Percentiles rank a stretch among this genome's conserved stretches.
phyloP scores from a whole-genome alignment of 2,797 vertebrate genomes.

The Sebastes oblongus region DNA sequence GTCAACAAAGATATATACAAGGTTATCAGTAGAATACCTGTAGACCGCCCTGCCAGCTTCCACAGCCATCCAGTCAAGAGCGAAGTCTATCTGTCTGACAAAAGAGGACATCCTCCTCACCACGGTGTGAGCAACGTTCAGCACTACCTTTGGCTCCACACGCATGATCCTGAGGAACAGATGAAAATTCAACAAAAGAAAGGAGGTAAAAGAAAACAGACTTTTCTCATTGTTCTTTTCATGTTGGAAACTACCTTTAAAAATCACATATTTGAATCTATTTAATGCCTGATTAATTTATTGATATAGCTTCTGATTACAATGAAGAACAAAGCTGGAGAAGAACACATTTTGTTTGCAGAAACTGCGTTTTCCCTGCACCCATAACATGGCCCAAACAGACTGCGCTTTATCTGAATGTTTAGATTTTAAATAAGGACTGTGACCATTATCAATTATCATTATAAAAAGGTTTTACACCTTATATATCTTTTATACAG shows the following conservation, averaged over 20 bases:
- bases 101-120: constrained; percentile 92
- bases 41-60: constrained; percentile 94
- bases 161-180: constrained; percentile 81
- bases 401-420: neutral
- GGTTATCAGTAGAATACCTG: constrained; percentile 77
- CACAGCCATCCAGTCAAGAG: constrained; percentile 97
- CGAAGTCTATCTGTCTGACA: constrained; percentile 94
- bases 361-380: neutral
- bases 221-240: neutral
- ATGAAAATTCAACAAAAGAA: neutral
- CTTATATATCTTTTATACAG: neutral
- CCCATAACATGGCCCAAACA: neutral
- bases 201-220: neutral
- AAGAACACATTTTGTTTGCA: neutral
- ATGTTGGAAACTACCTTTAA: neutral
- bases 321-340: neutral
- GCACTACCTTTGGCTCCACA: constrained; percentile 89
- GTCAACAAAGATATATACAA: neutral
- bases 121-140: constrained; percentile 91
- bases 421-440: neutral
- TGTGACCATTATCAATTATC: neutral
- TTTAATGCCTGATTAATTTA: neutral
- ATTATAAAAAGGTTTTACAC: neutral
- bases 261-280: neutral
- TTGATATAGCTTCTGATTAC: neutral